Base-by-base conservation (phyloP, 1,140 invertebrate genomes). In the Pogonus chalceus region DNA sequence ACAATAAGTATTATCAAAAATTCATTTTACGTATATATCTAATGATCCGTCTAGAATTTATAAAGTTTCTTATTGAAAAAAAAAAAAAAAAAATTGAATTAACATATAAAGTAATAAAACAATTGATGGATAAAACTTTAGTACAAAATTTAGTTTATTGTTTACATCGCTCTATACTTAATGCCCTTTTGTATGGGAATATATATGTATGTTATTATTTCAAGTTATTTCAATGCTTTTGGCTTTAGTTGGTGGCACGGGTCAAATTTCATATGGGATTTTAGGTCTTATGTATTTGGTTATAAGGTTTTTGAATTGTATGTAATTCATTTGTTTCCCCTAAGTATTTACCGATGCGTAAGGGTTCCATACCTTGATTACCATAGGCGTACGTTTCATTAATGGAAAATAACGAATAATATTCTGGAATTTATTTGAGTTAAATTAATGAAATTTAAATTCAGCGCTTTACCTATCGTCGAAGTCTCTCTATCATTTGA, bases 211-310 rank as follows among this genome's bases (percentile, higher is more conserved):
- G n/a, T n/a, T n/a, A 43, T 43, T 43, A 43, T 43, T 43, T 16
- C 37, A 43, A 10, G 18, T 43, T 43, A 43, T 43, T 43, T 16
- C 37, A 43, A 10, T 10, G 37, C 37, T 43, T 43, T 43, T 43
- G 37, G 37, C 37, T 43, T 43, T 43, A 43, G 37, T 43, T 43
- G 9, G 37, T 43, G 37, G 37, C 37, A 43, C 37, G 37, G 37
- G 37, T 18, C 37, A 43, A 12, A 18, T 3, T 10, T 43, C 3
- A 12, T 18, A 18, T 43, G 18, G 7, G 37, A 43, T 10, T 43
- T 4, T 43, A 9, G 18, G 4, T 4, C 37, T 43, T 12, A 43
- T 18, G 18, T 43, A 12, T 16, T 9, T 12, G 18, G 9, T 4
- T 10, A 43, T 43, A 43, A 43, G 18, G 9, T 10, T 12, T 43